phyloP scores from a whole-genome alignment of 2,888 invertebrate genomes.

The Aelia acuminata region DNA sequence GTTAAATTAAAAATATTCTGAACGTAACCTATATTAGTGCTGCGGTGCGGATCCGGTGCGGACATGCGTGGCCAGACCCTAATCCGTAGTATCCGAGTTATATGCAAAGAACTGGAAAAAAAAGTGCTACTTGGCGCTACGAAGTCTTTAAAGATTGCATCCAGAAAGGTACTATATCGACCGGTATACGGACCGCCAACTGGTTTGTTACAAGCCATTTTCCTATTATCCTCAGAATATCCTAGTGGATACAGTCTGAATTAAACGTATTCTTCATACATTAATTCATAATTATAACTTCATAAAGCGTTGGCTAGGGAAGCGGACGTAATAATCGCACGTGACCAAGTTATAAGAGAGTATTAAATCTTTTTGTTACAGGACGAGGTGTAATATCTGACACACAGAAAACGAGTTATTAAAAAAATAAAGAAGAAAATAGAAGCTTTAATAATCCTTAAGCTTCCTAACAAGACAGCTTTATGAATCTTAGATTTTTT shows the following conservation, averaged over 20 bases:
- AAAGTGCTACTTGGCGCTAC: too few species aligned
- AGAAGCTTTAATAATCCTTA: neutral
- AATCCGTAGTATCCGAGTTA: too few species aligned
- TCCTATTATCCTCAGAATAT: neutral
- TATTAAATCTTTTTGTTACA: slow-evolving; percentile 24
- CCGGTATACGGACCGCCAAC: neutral
- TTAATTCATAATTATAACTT: neutral
- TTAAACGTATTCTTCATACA: neutral
- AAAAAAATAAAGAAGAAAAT: slow-evolving; percentile 21
- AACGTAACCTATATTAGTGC: too few species aligned
- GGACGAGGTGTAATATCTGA: slow-evolving; percentile 32
- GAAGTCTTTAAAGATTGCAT: too few species aligned
- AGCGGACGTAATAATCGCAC: slow-evolving; percentile 23
- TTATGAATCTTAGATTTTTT: slow-evolving; percentile 8
- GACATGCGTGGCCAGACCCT: too few species aligned
- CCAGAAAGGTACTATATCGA: too few species aligned
- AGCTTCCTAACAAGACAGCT: slow-evolving; percentile 26
- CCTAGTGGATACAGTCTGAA: neutral
- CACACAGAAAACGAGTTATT: slow-evolving; percentile 23
- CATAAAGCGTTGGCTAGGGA: neutral
- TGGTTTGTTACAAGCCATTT: neutral
- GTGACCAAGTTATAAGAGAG: slow-evolving; percentile 42
- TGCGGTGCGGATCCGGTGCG: too few species aligned
- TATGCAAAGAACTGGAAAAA: too few species aligned
- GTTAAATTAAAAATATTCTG: too few species aligned